Base-by-base conservation (phyloP, 1,140 invertebrate genomes). In the Ptiloglossa arizonensis region DNA sequence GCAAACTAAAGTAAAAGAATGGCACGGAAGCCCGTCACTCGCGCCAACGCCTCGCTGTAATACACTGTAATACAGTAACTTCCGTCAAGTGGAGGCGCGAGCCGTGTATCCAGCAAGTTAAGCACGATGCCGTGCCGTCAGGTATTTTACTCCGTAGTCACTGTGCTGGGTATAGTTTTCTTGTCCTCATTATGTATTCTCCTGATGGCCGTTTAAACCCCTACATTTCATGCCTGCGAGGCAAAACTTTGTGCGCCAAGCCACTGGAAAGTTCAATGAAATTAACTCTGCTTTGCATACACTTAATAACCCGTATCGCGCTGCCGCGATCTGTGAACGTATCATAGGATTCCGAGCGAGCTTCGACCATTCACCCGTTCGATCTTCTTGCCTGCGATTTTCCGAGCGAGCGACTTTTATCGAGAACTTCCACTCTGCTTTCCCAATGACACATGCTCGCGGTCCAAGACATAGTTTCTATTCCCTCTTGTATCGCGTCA, bases 201-300 rank as follows among this genome's bases (percentile, higher is more conserved):
- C 80, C 74, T 69, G 68, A 64, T 81, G 70, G 75, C 67, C 77
- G 81, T 85, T 86, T 86, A 84, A 83, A 87, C 50, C 81, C 60
- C 83, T 75, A 79, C 83, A 85, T 84, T 89, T 88, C 84, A 85
- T 86, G 74, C 79, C 82, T 71, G 80, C 78, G 75, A 63, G 29
- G 80, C 74, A 83, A 89, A 91, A 90, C 88, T 90, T 90, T 87
- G 81, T 35, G 35, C 41, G 38, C 32, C 32, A 13, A 57, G 22
- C 66, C 70, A 79, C 66, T 70, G 81, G 86, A 85, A 88, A 90
- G 89, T 90, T 90, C 86, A 89, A 90, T 90, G 85, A 90, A 89
- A 90, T 91, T 89, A 90, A 90, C 84, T 90, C 82, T 83, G 89
- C 83, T 91, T 89, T 88, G 85, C 87, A 87, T 90, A 88, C 84